Conservation (phyloP, 2,888 invertebrate genomes). For the Phaedon cochleariae region DNA sequence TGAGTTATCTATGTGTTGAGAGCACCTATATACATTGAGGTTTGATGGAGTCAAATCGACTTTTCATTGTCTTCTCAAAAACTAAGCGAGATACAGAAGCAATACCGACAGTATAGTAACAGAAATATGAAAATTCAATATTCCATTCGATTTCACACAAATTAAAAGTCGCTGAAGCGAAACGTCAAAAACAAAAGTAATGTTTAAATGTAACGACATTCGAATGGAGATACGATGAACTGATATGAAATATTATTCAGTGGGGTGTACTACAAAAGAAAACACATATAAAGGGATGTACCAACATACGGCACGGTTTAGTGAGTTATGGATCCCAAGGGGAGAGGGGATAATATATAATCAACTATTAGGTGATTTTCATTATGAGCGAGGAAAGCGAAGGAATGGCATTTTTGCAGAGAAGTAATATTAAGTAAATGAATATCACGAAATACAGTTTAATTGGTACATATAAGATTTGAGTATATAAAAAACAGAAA, state of each 20-base stretch:
- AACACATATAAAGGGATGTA: conserved; percentile 22
- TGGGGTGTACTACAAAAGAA: conserved; percentile 30
- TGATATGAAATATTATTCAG: conserved; percentile 35
- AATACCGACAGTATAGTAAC: too few species aligned
- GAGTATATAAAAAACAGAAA: too few species aligned
- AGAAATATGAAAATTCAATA: conserved; percentile 28
- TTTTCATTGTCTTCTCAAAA: too few species aligned
- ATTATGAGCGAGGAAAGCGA: conserved; percentile 8
- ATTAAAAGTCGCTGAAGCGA: conserved; percentile 32
- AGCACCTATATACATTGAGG: too few species aligned
- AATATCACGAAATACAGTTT: too few species aligned
- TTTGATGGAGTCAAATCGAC: too few species aligned
- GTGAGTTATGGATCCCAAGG: conserved; percentile 25
- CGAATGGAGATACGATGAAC: conserved; percentile 33
- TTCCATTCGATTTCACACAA: conserved; percentile 31
- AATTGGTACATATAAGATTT: too few species aligned
- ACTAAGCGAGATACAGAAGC: too few species aligned
- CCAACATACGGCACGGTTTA: conserved; percentile 19
- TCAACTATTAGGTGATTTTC: conserved; percentile 31
- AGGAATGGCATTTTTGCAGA: background rate
- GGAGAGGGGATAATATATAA: conserved; percentile 25
- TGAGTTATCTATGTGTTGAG: too few species aligned
- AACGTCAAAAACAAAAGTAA: conserved; percentile 33
- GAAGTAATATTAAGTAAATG: too few species aligned
- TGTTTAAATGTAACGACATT: conserved; percentile 33